Percentiles rank a stretch among this genome's conserved stretches.
phyloP scores from a whole-genome alignment of 1,140 invertebrate genomes.

The Drosophila teissieri region DNA sequence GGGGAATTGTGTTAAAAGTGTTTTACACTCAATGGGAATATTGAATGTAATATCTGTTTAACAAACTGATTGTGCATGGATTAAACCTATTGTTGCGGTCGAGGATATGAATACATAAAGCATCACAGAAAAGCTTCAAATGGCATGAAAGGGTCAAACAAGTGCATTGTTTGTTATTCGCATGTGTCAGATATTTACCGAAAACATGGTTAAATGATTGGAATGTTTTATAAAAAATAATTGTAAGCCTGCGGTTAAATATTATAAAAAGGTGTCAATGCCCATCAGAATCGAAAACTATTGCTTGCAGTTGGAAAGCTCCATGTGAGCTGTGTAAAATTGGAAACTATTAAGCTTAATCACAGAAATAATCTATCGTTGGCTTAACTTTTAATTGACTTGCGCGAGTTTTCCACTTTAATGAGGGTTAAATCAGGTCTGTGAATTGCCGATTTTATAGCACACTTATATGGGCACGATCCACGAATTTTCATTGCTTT shows the following conservation, averaged over 20 bases:
- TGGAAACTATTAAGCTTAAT: slow-evolving; percentile 19
- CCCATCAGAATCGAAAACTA: neutral
- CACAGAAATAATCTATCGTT: neutral
- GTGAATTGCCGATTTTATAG: slow-evolving; percentile 27
- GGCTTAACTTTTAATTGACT: slow-evolving; percentile 26
- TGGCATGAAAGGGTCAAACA: neutral
- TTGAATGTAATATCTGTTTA: slow-evolving; percentile 27
- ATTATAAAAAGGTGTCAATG: neutral
- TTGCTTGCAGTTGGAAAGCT: slow-evolving; percentile 1
- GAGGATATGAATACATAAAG: neutral
- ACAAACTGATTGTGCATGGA: slow-evolving; percentile 33
- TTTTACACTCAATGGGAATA: slow-evolving; percentile 21
- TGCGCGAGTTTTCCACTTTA: slow-evolving; percentile 19
- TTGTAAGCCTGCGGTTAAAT: slow-evolving; percentile 3
- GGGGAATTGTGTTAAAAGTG: slow-evolving; percentile 8
- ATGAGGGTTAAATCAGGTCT: slow-evolving; percentile 37
- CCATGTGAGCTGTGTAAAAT: neutral
- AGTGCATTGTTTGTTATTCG: slow-evolving; percentile 26
- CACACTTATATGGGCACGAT: slow-evolving; percentile 25
- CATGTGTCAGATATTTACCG: slow-evolving; percentile 19
- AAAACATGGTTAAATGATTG: slow-evolving; percentile 2
- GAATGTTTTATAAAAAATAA: neutral
- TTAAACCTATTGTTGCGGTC: slow-evolving; percentile 32
- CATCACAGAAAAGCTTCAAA: slow-evolving; percentile 6
- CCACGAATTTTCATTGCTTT: slow-evolving; percentile 3